Evolutionary conservation across 1,140 invertebrate genomes (phyloP), one percentile per base, ranked within the genome.

Genomic region (Drosophila paulistorum): DNA sequence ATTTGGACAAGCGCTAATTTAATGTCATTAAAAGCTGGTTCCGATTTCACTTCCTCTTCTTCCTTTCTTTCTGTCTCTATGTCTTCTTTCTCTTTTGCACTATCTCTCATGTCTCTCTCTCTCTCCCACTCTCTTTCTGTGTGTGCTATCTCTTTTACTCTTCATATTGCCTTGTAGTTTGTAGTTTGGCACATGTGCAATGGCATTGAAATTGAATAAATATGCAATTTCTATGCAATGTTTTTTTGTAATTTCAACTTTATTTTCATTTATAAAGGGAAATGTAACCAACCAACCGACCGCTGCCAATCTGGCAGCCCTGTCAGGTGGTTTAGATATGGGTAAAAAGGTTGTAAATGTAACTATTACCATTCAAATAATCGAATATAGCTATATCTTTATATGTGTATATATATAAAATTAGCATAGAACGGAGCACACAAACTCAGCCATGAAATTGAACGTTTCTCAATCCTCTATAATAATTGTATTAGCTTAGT

Each of bases 231-330:
- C 68, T 73, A 81, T 78, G 74, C 79, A 85, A 82, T 85, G 68
- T 85, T 85, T 85, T 86, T 81, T 68, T 85, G 70, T 77, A 86
- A 85, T 85, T 85, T 87, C 69, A 87, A 77, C 83, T 87, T 76
- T 85, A 86, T 85, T 85, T 86, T 87, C 82, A 85, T 87, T 79
- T 79, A 79, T 82, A 65, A 62, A 51, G 64, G 55, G 55, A 63
- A 63, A 65, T 7, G 74, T 58, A 14, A 14, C 10, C 37, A 39
- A 39, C 10, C 37, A 39, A 39, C 11, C 10, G 11, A 39, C 37
- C 37, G 37, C 37, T 41, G 23, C 10, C 20, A n/a, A 41, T 41
- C 10, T 51, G 17, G 17, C 45, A 51, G 9, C 17, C 17, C 39
- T 62, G 64, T 55, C 55, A 37, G 23, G 61, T 45, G 20, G 51